These are phyloP conservation scores for Acipenser ruthenus DNA, from an alignment of 2,797 vertebrate genomes.

Conservation along the genomic window DNA sequence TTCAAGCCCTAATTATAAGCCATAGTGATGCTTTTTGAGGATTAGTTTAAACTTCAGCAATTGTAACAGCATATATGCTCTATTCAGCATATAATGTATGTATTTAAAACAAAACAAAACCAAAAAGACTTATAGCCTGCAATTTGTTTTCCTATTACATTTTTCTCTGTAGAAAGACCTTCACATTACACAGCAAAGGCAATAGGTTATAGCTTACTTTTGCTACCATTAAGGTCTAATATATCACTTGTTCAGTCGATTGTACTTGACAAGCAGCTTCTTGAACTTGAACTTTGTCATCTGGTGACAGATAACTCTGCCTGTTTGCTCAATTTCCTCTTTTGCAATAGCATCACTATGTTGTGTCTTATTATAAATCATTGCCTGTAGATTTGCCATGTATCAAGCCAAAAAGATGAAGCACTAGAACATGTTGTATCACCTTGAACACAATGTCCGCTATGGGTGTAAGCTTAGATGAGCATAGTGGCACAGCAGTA, in stretches of 20 bases:
- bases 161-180: slow-evolving; percentile 46
- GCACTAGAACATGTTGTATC: slow-evolving; percentile 11
- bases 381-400: slow-evolving; percentile 49
- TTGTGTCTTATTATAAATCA: slow-evolving; percentile 63
- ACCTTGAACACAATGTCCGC: slow-evolving; percentile 15
- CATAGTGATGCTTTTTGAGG: too few species aligned
- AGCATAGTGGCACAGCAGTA: slow-evolving; percentile 3
- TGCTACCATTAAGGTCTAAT: slow-evolving; percentile 64
- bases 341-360: slow-evolving; percentile 43
- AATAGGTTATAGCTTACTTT: slow-evolving; percentile 56
- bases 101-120: background rate
- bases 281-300: slow-evolving; percentile 67
- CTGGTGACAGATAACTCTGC: slow-evolving; percentile 58
- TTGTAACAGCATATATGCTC: slow-evolving; percentile 24
- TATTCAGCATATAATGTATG: slow-evolving; percentile 36
- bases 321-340: slow-evolving; percentile 60
- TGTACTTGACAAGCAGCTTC: slow-evolving; percentile 62
- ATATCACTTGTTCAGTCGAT: slow-evolving; percentile 59
- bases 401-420: slow-evolving; percentile 45
- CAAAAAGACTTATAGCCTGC: slow-evolving; percentile 5
- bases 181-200: slow-evolving; percentile 51
- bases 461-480: slow-evolving; percentile 15
- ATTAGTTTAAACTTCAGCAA: too few species aligned
- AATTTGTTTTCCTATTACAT: slow-evolving; percentile 49
- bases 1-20: too few species aligned